A percentile compares a stretch with the other conserved stretches of the same genome.
phyloP scores from a whole-genome alignment of 30 jellyfish, hydroid and myxozoan species.

The Turritopsis dohrnii region DNA sequence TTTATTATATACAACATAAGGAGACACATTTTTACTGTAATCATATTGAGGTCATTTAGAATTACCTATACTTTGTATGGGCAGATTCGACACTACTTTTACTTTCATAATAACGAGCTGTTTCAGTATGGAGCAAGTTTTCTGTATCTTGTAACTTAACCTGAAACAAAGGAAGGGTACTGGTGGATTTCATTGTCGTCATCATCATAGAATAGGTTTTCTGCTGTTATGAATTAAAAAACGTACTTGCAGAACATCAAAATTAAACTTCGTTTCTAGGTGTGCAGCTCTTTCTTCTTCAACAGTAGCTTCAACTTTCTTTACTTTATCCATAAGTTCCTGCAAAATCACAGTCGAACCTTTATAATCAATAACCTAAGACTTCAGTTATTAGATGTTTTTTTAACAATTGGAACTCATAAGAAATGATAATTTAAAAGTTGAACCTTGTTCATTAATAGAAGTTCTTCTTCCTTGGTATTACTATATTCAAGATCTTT shows the following conservation, averaged over 20 bases:
- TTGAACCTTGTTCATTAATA: constrained; percentile 14
- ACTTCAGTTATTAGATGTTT: neutral
- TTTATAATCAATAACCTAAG: neutral
- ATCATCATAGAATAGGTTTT: neutral
- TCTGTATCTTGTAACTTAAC: constrained; percentile 5
- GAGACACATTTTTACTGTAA: no score
- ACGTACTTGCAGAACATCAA: constrained; percentile 64
- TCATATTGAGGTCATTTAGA: no score
- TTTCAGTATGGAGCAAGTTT: neutral
- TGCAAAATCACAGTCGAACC: constrained; percentile 14
- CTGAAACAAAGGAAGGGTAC: neutral
- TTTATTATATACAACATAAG: no score
- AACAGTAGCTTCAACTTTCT: constrained; percentile 33
- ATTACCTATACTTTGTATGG: constrained; percentile 11
- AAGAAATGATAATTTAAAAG: neutral
- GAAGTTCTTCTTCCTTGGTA: neutral
- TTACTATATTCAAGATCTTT: constrained; percentile 45
- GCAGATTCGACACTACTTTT: neutral
- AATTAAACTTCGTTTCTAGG: constrained; percentile 55
- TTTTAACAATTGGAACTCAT: neutral
- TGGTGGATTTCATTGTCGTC: neutral
- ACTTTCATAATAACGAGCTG: constrained; percentile 5
- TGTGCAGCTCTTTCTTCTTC: constrained; percentile 79
- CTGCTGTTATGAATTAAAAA: neutral
- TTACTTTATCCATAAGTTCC: constrained; percentile 37